Evolutionary conservation across 1,140 invertebrate genomes (phyloP), one percentile per base, ranked within the genome.

Genomic region (Caenorhabditis briggsae): DNA sequence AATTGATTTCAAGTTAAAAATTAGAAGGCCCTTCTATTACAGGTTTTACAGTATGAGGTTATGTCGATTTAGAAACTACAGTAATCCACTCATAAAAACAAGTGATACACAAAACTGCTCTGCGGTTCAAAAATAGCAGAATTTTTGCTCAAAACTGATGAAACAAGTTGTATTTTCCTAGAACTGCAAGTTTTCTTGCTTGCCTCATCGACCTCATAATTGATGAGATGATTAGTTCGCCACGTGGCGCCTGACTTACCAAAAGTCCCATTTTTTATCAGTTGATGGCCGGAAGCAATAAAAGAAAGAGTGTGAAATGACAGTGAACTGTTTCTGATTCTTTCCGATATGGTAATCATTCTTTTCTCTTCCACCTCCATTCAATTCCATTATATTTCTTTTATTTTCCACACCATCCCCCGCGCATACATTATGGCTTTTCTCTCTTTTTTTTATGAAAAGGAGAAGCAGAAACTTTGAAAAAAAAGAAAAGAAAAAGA

Each of bases 341-440:
- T 70, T 70, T 70, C 64, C 41, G 20, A n/a, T 70, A 70, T 70
- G 64, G n/a, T 78, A 48, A 78, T 78, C 46, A 50, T 78, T 78
- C 65, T 43, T 11, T 78, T 78, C 23, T 70, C 64, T 70, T 20
- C 7, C 9, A 14, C n/a, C 20, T 20, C 41, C 70, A 3, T 1
- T 78, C 11, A 3, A 6, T 50, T 46, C 12, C 70, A 50, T 78
- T 25, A 20, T 78, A 50, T 50, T 78, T 41, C n/a, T 23, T 23
- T 78, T 20, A 14, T 78, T 50, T 78, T 50, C 46, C n/a, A 33
- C 33, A 33, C 46, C 70, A 23, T 43, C 64, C 64, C 64, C 64
- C 70, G 70, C 70, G 70, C 70, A 78, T 78, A 78, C 20, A 78
- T 78, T 53, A 78, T 78, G 20, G 12, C 7, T 23, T 33, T 16